Base-by-base conservation (phyloP, 2,888 invertebrate species). In the Choristoneura rosaceana region DNA sequence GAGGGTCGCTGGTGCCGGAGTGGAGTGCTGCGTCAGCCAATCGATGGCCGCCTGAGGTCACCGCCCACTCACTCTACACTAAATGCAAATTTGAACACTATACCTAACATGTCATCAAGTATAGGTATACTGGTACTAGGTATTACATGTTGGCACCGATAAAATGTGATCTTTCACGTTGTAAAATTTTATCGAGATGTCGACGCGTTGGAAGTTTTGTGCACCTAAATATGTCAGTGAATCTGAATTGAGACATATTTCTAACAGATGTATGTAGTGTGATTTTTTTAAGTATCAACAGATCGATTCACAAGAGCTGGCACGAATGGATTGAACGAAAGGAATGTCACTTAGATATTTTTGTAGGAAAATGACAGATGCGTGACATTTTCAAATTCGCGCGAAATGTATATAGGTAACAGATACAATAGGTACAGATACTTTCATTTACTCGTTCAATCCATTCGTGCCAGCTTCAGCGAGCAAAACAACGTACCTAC, bases 1-100 rank as follows among this genome's bases (percentile, higher is more conserved):
- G 82, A 78, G 82, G 83, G 85, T 82, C 84, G 86, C 78, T 84
- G 84, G 82, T 87, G 88, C 85, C 85, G 89, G 89, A 89, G 88
- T 86, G 89, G 84, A 84, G 85, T 88, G 92, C 91, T 90, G 87
- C 86, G 85, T 92, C 91, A 87, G 89, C 91, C 91, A 91, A 92
- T 93, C 92, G 92, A 92, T 92, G 90, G 76, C 73, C 82, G 83
- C 80, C 82, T 82, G 83, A 87, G 84, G 86, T 87, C 87, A 81
- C 88, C 90, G 88, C 88, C 89, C 86, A 89, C 87, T 86, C 76
- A 83, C 79, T 77, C 76, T 76, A 77, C 76, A 74, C 74, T 78
- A 63, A 75, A 74, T 73, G 73, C 69, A 64, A 73, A 73, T 73
- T 73, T 63, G 43, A 62, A 64, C 17, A 47, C 63, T 60, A 68